Percentiles rank a stretch among this genome's conserved stretches.
Evolutionary conservation across 1,140 invertebrate genomes (phyloP).

Genomic region (Eriocheir sinensis): DNA sequence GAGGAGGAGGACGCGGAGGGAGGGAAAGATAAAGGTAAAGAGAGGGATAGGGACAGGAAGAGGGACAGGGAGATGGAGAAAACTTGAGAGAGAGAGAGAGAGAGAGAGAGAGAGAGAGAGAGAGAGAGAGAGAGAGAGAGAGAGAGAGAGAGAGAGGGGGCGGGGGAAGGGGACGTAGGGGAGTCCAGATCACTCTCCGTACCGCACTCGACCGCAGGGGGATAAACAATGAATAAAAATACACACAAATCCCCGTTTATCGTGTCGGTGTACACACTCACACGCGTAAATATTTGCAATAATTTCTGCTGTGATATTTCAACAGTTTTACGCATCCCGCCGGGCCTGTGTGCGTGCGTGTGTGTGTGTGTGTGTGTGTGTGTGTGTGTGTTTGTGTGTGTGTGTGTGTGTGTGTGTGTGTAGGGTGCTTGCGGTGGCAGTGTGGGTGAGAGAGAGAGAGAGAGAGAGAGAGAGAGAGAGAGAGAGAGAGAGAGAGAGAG

Average conservation of each 20-base stretch:
- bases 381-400: conserved; percentile 46
- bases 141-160: background rate
- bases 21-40: background rate
- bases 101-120: conserved; percentile 34
- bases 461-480: conserved; percentile 46
- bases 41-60: background rate
- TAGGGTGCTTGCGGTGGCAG: conserved; percentile 34
- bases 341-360: background rate
- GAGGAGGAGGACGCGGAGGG: background rate
- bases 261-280: conserved; percentile 20
- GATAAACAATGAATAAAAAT: conserved; percentile 27
- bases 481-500: conserved; percentile 17
- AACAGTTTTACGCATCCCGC: conserved; percentile 33
- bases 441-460: conserved; percentile 1
- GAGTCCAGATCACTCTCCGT: background rate
- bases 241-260: conserved; percentile 24
- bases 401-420: conserved; percentile 49
- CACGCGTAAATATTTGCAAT: conserved; percentile 25
- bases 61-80: background rate
- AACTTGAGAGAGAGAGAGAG: background rate
- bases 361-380: conserved; percentile 40
- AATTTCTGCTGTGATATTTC: conserved; percentile 34
- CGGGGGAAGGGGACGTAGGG: background rate
- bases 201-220: conserved; percentile 7
- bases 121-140: background rate